Percentiles rank a stretch among this genome's conserved stretches.
These are phyloP conservation scores for Pelodiscus sinensis DNA, from an alignment of 2,113 vertebrate species.

Conservation along the genomic window DNA sequence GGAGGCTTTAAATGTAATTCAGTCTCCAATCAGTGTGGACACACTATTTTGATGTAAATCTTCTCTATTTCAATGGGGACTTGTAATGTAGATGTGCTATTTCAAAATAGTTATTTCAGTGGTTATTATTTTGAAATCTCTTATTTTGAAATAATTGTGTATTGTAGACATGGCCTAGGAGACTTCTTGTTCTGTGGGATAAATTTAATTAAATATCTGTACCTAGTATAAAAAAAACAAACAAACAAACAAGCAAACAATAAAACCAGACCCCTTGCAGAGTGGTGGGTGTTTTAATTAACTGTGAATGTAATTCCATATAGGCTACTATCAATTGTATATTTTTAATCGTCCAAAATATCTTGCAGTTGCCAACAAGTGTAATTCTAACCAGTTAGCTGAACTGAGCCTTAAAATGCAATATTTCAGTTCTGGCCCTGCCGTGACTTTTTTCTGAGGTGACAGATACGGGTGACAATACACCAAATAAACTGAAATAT, in stretches of 20 bases:
- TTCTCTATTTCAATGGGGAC: no score
- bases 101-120: no score
- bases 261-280: background rate
- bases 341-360: background rate
- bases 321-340: background rate
- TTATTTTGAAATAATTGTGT: no score
- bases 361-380: background rate
- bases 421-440: accelerated
- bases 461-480: background rate
- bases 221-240: no score
- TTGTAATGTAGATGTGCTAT: no score
- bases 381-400: background rate
- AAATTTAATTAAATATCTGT: background rate
- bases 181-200: background rate
- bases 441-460: background rate
- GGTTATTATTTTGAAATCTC: no score
- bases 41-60: no score
- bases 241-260: background rate
- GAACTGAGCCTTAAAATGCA: background rate
- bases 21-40: no score
- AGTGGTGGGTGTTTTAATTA: background rate
- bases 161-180: background rate
- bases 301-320: background rate
- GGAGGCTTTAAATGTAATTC: no score
- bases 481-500: background rate